These are phyloP conservation scores for Lottia scabra DNA, from an alignment of 2,888 invertebrate species.

Conservation along the genomic window DNA sequence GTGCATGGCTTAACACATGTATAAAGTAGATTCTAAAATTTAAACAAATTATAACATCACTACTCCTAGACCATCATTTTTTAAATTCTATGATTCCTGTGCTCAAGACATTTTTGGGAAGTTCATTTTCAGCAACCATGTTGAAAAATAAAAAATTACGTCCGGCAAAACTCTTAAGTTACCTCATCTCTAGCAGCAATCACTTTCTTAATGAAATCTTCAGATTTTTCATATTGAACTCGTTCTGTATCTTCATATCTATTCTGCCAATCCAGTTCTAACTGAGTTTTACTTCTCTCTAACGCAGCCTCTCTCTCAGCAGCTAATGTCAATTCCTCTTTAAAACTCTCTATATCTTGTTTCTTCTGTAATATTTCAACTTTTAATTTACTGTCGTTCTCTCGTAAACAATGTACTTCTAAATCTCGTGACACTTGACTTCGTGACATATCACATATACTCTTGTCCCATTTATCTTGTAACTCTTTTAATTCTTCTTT, in stretches of 20 bases:
- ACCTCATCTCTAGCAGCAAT: conserved; percentile 63
- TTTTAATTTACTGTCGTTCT: conserved; percentile 52
- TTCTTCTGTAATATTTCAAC: conserved; percentile 57
- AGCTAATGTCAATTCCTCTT: conserved; percentile 56
- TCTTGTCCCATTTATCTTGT: conserved; percentile 54
- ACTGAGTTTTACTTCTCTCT: conserved; percentile 59
- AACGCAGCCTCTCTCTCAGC: conserved; percentile 57
- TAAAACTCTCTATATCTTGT: conserved; percentile 63
- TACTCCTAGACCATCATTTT: too few relatives aligned
- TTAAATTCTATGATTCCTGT: too few relatives aligned
- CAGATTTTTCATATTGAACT: conserved; percentile 61
- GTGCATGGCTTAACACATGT: too few relatives aligned
- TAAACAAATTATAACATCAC: too few relatives aligned
- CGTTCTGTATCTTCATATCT: conserved; percentile 60
- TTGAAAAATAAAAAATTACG: too few relatives aligned
- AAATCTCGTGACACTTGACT: conserved; percentile 54
- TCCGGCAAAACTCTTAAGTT: too few relatives aligned
- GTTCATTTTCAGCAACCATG: too few relatives aligned
- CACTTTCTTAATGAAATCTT: conserved; percentile 61
- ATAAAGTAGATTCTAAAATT: too few relatives aligned
- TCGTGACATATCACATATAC: conserved; percentile 53
- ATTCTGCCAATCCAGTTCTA: conserved; percentile 67
- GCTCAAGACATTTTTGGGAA: too few relatives aligned
- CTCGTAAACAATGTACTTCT: conserved; percentile 52
- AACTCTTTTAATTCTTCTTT: conserved; percentile 49